Conservation (phyloP, 1,140 invertebrate genomes). For the Radopholus similis region DNA sequence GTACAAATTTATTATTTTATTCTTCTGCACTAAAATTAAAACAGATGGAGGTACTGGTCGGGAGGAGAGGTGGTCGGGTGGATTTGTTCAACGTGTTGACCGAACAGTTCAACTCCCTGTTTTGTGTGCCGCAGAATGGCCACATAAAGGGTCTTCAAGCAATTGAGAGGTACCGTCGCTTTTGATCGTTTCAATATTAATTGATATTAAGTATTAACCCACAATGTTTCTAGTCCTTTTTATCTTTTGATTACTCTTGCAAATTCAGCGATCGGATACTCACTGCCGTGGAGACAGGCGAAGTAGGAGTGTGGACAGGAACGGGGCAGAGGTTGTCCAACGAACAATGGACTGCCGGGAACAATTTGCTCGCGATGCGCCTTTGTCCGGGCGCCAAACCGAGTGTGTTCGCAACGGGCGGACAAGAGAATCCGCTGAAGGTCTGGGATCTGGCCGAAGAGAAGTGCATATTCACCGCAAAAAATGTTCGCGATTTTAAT, state of each 20-base stretch:
- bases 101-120: slow-evolving; percentile 16
- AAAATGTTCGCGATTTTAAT: slow-evolving; percentile 26
- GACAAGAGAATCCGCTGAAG: slow-evolving; percentile 38
- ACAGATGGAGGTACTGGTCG: slow-evolving; percentile 23
- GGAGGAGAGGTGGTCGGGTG: slow-evolving; percentile 16
- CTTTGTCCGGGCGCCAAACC: neutral
- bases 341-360: slow-evolving; percentile 24
- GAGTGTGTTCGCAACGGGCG: slow-evolving; percentile 36
- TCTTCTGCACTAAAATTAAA: neutral
- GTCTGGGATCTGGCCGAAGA: slow-evolving; percentile 31
- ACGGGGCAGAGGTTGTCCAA: slow-evolving; percentile 8
- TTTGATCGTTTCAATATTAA: neutral
- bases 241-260: neutral
- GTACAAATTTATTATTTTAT: slow-evolving; percentile 9
- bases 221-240: too few relatives aligned
- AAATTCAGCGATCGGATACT: slow-evolving; percentile 22
- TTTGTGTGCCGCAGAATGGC: neutral
- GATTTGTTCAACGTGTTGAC: slow-evolving; percentile 19
- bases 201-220: neutral
- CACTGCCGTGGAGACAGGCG: slow-evolving; percentile 27
- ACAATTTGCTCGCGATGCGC: slow-evolving; percentile 18
- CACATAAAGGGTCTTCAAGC: slow-evolving; percentile 10
- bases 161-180: slow-evolving; percentile 9
- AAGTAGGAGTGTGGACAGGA: slow-evolving; percentile 22
- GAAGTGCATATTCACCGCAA: slow-evolving; percentile 28